Evolutionary conservation across 2,888 invertebrate genomes (phyloP), one percentile per base, ranked within the genome.

Genomic region (Drosophila flavopinicola): DNA sequence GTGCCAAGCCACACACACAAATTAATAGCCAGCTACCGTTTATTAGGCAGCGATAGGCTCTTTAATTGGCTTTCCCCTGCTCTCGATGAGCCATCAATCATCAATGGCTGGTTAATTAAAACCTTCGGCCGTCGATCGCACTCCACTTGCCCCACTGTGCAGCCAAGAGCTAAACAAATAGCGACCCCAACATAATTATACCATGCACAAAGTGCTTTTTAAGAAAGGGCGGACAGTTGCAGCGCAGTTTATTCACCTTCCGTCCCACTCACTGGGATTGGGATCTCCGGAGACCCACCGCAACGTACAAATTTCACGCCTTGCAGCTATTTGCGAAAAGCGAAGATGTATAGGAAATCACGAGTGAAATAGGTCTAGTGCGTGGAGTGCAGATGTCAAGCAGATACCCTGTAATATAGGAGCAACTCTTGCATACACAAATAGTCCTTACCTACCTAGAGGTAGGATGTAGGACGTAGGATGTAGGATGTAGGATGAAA

Each of bases 181-280:
- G 88, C 78, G 69, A 83, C 63, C 79, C 69, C 75, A 75, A 72
- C 82, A 85, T 88, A 88, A 88, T 89, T 88, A 85, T 78, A 87
- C 83, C 59, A 54, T 76, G 71, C 75, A 73, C 78, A 76, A 82
- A 88, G 80, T 79, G 79, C 77, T 88, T 85, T 79, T 82, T 88
- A 85, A 79, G 82, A 82, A 73, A 74, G 78, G 89, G 88, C 88
- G 89, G 89, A 89, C 89, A 89, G 85, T 80, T 88, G 75, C 75
- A 74, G 52, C 65, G 66, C 84, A 88, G 89, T 89, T 89, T 89
- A 80, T 89, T 89, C 89, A 89, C 89, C 89, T 89, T 89, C 82
- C 71, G 37, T 52, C 68, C 57, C 64, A 54, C 58, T 35, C 41
- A 41, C 15, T 25, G 29, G 25, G 20, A 10, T 3, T 10, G n/a